Conservation (phyloP, 2,888 invertebrate species). For the Nemurella pictetii region DNA sequence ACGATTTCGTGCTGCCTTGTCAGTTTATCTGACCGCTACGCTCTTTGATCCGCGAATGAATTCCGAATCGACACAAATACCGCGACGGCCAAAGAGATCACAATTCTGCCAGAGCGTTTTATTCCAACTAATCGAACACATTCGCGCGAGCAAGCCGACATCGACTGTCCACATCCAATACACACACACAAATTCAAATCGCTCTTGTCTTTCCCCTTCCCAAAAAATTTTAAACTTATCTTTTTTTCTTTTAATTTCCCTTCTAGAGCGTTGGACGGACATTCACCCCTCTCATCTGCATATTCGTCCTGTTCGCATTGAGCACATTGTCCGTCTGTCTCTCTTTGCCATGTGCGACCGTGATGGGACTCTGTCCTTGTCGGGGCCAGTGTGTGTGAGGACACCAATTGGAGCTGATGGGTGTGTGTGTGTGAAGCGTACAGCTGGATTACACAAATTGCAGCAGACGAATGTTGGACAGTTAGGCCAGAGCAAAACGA, state of each 20-base stretch:
- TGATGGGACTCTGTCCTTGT: neutral
- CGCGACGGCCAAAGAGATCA: too few relatives aligned
- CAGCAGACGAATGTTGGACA: too few relatives aligned
- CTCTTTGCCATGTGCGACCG: neutral
- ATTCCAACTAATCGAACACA: neutral
- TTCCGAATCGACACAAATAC: too few relatives aligned
- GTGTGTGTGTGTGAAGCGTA: too few relatives aligned
- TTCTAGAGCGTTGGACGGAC: conserved; percentile 32
- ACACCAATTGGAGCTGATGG: too few relatives aligned
- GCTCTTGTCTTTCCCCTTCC: neutral
- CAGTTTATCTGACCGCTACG: too few relatives aligned
- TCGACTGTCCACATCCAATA: neutral
- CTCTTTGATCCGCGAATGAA: too few relatives aligned
- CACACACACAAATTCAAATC: neutral
- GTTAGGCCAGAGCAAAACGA: too few relatives aligned
- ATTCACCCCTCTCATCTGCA: conserved; percentile 34
- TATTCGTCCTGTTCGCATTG: conserved; percentile 12
- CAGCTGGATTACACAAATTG: too few relatives aligned
- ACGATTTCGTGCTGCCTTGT: too few relatives aligned
- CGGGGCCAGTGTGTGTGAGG: too few relatives aligned
- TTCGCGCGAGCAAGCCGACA: neutral
- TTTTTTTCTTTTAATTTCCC: conserved; percentile 36
- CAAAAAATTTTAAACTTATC: conserved; percentile 27
- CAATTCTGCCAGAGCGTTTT: too few relatives aligned
- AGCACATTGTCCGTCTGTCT: neutral